Evolutionary conservation across 2,113 vertebrate genomes (phyloP).

Genomic region (Ciconia maguari): DNA sequence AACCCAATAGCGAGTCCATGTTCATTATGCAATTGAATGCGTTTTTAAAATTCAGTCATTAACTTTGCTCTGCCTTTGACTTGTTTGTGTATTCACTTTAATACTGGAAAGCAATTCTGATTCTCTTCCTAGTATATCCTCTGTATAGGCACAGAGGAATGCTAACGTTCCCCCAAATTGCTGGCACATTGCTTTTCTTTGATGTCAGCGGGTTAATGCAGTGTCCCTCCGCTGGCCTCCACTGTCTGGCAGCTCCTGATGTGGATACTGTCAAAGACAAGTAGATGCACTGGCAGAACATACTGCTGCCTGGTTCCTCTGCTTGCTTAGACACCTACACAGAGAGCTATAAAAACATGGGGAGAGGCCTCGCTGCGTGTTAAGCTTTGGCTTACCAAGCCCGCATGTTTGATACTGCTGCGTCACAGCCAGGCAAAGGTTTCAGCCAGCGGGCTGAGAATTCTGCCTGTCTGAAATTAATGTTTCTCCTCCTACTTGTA

Average conservation of each 20-base stretch:
- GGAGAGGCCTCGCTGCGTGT: background rate
- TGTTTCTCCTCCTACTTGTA: background rate
- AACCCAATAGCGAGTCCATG: fast-evolving
- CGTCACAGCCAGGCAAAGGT: background rate
- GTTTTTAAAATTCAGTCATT: background rate
- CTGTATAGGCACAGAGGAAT: background rate
- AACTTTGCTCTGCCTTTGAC: background rate
- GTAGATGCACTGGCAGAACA: background rate
- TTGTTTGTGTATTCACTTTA: background rate
- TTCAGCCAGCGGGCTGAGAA: background rate
- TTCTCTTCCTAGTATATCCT: background rate
- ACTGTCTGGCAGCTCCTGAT: background rate
- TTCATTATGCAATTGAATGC: background rate
- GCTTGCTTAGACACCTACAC: fast-evolving
- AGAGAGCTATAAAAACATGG: background rate
- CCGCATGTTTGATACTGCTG: background rate
- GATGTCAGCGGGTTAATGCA: background rate
- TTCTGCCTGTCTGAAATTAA: background rate
- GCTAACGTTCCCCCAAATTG: background rate
- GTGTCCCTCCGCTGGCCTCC: background rate
- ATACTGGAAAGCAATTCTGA: background rate
- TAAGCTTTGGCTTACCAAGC: background rate
- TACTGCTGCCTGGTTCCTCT: background rate
- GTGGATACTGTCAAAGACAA: background rate
- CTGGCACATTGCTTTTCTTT: background rate